A percentile compares a stretch with the other conserved stretches of the same genome.
These are phyloP conservation scores for Poeciliopsis infans DNA, from an alignment of 2,797 vertebrate species.

Conservation along the genomic window DNA sequence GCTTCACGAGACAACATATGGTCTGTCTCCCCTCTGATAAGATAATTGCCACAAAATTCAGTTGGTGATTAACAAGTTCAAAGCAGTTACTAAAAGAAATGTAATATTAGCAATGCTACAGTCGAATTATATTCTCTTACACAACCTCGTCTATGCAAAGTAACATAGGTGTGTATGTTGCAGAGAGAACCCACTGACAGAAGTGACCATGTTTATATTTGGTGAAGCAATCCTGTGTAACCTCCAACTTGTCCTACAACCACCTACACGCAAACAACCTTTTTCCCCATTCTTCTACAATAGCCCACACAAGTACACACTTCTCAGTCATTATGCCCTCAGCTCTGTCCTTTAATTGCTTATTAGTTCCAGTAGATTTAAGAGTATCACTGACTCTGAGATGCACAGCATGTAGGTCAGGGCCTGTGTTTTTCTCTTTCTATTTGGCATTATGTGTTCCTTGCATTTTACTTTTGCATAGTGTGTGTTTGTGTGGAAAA, in stretches of 20 bases:
- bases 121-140: not conserved
- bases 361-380: constrained; percentile 72
- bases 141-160: not conserved
- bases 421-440: constrained; percentile 2
- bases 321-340: constrained; percentile 44
- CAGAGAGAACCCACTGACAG: constrained; percentile 12
- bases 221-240: constrained; percentile 42
- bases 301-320: constrained; percentile 41
- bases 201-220: constrained; percentile 57
- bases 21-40: not conserved
- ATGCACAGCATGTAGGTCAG: constrained; percentile 31
- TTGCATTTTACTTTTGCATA: constrained; percentile 14
- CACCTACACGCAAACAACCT: constrained; percentile 33
- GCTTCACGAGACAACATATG: not conserved
- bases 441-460: constrained; percentile 26
- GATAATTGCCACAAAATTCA: not conserved
- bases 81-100: not conserved
- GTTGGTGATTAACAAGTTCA: not conserved
- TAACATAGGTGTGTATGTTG: not conserved
- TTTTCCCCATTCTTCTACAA: constrained; percentile 9
- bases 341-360: constrained; percentile 64
- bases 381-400: constrained; percentile 30
- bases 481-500: constrained; percentile 8
- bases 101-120: not conserved
- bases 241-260: constrained; percentile 46